A percentile compares a stretch with the other conserved stretches of the same genome.
Conservation (phyloP, 2,113 vertebrate species). For the Setophaga coronata region DNA sequence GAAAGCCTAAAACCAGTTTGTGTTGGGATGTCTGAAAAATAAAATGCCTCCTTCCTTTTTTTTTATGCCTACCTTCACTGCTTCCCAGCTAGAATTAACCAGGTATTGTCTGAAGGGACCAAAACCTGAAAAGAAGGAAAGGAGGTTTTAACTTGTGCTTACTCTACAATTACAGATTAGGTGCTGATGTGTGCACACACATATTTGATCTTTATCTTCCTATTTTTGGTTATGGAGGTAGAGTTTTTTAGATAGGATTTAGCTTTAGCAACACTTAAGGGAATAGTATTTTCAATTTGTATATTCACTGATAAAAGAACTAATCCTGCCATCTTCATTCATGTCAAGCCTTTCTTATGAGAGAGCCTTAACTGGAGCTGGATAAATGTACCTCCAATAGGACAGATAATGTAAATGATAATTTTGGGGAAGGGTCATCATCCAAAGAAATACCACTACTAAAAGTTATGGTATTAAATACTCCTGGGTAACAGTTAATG, state of each 20-base stretch:
- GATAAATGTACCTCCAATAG: background rate
- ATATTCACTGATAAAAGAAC: background rate
- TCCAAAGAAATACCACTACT: background rate
- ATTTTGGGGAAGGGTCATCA: background rate
- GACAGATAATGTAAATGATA: background rate
- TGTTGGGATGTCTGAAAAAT: background rate
- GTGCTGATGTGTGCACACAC: background rate
- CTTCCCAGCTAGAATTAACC: conserved; percentile 85
- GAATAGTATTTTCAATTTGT: background rate
- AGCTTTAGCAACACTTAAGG: background rate
- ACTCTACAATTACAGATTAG: background rate
- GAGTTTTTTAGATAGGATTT: background rate
- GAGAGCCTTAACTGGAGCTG: background rate
- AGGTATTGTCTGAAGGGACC: conserved; percentile 83
- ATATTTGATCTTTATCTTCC: background rate
- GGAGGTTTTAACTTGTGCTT: background rate
- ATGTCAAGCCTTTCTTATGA: background rate
- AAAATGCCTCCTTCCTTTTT: background rate
- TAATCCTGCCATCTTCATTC: background rate
- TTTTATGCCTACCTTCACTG: conserved; percentile 78
- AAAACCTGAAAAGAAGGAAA: conserved; percentile 76
- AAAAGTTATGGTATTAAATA: background rate
- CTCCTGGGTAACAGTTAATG: background rate
- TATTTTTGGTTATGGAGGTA: background rate
- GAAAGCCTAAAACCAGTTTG: background rate